These are phyloP conservation scores for Gisinianus flammeolus DNA, from an alignment of 2,888 invertebrate genomes.

Conservation along the genomic window DNA sequence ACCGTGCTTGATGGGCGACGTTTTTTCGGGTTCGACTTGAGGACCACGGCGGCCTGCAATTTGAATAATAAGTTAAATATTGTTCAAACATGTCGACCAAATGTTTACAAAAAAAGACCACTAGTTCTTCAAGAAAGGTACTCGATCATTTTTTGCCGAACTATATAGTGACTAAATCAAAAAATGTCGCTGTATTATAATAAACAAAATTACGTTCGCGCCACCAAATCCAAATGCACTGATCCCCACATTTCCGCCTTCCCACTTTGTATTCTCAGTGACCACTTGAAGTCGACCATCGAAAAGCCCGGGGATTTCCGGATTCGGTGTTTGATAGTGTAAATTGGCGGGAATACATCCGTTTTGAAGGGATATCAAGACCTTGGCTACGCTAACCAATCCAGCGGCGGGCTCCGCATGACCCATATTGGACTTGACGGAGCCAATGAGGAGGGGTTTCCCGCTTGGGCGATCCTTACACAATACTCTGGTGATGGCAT, in stretches of 20 bases:
- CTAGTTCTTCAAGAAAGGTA: no score
- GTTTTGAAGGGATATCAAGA: conserved; percentile 63
- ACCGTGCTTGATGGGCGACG: no score
- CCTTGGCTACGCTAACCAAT: conserved; percentile 81
- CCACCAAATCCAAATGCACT: conserved; percentile 29
- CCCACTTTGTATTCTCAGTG: conserved; percentile 20
- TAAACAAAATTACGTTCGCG: no score
- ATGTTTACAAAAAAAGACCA: no score
- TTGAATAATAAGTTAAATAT: no score
- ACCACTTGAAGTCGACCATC: conserved; percentile 72
- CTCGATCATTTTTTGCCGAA: no score
- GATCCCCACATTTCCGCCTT: conserved; percentile 29
- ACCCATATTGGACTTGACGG: no score
- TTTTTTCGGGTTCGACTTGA: conserved; percentile 60
- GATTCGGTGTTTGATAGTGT: conserved; percentile 84
- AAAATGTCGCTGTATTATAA: no score
- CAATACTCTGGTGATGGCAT: conserved; percentile 88
- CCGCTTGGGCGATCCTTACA: conserved; percentile 15
- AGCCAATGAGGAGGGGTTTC: conserved; percentile 82
- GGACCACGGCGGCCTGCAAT: conserved; percentile 34
- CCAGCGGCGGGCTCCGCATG: conserved; percentile 88
- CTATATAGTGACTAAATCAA: no score
- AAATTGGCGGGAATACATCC: conserved; percentile 86
- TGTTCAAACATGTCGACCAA: no score
- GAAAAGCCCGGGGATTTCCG: conserved; percentile 82